These are phyloP conservation scores for Agraylea sexmaculata DNA, from an alignment of 1,140 invertebrate genomes.

Conservation along the genomic window DNA sequence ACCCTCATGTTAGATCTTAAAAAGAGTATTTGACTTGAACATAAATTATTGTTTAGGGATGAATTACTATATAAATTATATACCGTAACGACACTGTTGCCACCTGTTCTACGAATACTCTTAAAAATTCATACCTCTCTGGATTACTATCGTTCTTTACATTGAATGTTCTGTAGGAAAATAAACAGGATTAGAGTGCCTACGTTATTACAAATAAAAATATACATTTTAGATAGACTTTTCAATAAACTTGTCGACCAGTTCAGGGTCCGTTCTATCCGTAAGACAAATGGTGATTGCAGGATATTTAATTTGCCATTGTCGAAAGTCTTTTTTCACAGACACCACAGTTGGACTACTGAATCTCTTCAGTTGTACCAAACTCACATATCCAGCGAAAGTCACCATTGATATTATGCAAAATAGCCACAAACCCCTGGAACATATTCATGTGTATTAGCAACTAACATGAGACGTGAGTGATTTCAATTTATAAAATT, in stretches of 20 bases:
- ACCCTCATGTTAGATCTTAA: slow-evolving; percentile 31
- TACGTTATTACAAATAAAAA: not conserved
- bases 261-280: slow-evolving; percentile 28
- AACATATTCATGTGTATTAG: not conserved
- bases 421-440: slow-evolving; percentile 30
- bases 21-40: not conserved
- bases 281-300: slow-evolving; percentile 43
- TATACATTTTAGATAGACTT: slow-evolving; percentile 21
- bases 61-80: too few relatives aligned
- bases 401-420: slow-evolving; percentile 25
- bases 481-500: too few relatives aligned
- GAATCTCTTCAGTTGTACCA: slow-evolving; percentile 34
- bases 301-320: slow-evolving; percentile 46
- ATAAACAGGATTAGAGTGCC: not conserved
- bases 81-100: slow-evolving; percentile 39
- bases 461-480: too few relatives aligned
- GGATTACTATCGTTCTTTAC: slow-evolving; percentile 27
- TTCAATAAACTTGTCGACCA: slow-evolving; percentile 24
- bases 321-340: slow-evolving; percentile 44
- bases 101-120: slow-evolving; percentile 38
- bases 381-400: slow-evolving; percentile 27
- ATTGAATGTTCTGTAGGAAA: slow-evolving; percentile 26
- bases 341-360: slow-evolving; percentile 48
- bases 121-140: slow-evolving; percentile 37
- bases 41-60: not conserved